Conservation (phyloP, 1,140 invertebrate species). For the Holotrichia oblita region DNA sequence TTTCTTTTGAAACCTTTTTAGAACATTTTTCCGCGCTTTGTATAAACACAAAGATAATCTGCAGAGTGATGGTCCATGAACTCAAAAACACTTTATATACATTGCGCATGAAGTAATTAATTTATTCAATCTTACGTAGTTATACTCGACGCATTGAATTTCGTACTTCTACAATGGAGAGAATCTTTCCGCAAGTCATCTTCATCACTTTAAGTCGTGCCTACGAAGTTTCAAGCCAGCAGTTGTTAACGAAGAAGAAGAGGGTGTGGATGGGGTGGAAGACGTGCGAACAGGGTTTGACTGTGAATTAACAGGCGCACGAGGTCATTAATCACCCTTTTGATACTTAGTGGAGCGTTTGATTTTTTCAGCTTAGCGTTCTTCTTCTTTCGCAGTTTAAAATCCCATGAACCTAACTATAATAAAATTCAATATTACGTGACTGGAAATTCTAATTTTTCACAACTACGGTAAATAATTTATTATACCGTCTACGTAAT, state of each 20-base stretch:
- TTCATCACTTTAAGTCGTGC: slow-evolving; percentile 44
- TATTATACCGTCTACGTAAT: too few species aligned
- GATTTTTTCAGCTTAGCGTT: not conserved
- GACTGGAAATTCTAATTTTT: too few species aligned
- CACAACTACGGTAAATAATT: too few species aligned
- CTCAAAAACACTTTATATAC: too few species aligned
- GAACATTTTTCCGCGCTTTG: too few species aligned
- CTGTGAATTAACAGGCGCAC: slow-evolving; percentile 41
- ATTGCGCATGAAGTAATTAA: too few species aligned
- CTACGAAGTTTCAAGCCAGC: not conserved
- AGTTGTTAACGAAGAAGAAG: slow-evolving; percentile 22
- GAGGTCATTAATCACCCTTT: slow-evolving; percentile 42
- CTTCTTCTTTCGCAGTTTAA: slow-evolving; percentile 22
- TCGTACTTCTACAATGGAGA: not conserved
- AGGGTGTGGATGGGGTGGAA: slow-evolving; percentile 27
- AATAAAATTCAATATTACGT: too few species aligned
- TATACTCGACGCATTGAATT: not conserved
- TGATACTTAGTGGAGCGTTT: not conserved
- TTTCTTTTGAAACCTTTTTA: too few species aligned
- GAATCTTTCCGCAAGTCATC: slow-evolving; percentile 42
- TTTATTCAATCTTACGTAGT: too few species aligned
- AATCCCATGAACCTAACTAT: too few species aligned
- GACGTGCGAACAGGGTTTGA: slow-evolving; percentile 40
- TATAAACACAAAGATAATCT: too few species aligned
- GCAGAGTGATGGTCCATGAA: too few species aligned